Conservation (phyloP, 2,113 vertebrate genomes). For the Gyps fulvus region DNA sequence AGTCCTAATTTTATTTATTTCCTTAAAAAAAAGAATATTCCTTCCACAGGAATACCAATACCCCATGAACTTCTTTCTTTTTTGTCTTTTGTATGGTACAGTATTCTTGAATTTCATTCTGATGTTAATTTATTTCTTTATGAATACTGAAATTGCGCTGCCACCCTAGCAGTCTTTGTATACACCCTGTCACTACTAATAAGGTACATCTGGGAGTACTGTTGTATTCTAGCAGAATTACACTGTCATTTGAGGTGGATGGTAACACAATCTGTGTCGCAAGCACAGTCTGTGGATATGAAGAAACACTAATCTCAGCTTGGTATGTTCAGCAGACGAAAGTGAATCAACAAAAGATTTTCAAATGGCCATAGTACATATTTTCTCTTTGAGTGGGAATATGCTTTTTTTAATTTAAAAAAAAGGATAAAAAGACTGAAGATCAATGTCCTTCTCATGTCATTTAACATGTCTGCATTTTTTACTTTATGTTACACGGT, state of each 20-base stretch:
- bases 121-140: slow-evolving; percentile 12
- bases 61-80: background rate
- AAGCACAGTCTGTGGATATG: background rate
- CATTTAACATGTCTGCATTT: background rate
- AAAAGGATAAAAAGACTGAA: background rate
- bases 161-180: background rate
- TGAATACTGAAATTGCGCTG: background rate
- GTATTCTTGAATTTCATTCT: background rate
- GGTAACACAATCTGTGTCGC: background rate
- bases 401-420: background rate
- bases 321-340: background rate
- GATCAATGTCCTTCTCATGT: background rate
- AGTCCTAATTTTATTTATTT: background rate
- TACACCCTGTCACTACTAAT: background rate
- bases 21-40: background rate
- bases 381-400: background rate
- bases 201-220: background rate
- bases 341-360: background rate
- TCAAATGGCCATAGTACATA: background rate
- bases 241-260: background rate
- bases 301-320: background rate
- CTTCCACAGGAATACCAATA: background rate
- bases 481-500: background rate
- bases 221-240: background rate
- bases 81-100: background rate